These are phyloP conservation scores for Rhyacichthys aspro DNA, from an alignment of 2,797 vertebrate species.

Conservation along the genomic window DNA sequence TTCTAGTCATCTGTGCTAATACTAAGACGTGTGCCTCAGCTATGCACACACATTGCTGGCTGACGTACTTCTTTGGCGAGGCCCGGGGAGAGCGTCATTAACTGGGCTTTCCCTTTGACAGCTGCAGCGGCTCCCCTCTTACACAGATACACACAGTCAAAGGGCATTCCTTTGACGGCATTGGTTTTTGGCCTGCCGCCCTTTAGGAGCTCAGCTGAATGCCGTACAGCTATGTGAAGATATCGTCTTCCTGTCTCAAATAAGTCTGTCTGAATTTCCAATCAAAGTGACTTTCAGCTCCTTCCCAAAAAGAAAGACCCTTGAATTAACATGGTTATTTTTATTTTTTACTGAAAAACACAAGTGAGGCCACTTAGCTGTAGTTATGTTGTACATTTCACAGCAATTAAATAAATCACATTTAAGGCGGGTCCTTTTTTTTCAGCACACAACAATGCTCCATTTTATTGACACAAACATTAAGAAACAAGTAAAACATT, in stretches of 20 bases:
- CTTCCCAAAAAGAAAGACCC: slow-evolving; percentile 2
- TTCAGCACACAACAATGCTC: no score
- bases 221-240: slow-evolving; percentile 34
- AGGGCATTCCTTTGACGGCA: slow-evolving; percentile 65
- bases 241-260: slow-evolving; percentile 48
- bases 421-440: no score
- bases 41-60: slow-evolving; percentile 32
- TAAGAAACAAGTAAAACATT: no score
- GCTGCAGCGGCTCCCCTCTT: slow-evolving; percentile 50
- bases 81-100: slow-evolving; percentile 42
- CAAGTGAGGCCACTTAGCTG: neutral
- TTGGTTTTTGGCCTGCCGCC: slow-evolving; percentile 45
- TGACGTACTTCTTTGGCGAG: slow-evolving; percentile 49
- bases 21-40: slow-evolving; percentile 18
- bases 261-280: slow-evolving; percentile 17
- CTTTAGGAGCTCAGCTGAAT: slow-evolving; percentile 52
- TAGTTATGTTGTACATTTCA: no score
- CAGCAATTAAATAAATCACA: no score
- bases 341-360: neutral
- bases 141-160: slow-evolving; percentile 30
- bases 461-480: no score
- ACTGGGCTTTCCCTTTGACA: slow-evolving; percentile 64
- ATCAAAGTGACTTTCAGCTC: neutral
- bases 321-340: neutral
- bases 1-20: slow-evolving; percentile 27